Evolutionary conservation across 2,113 vertebrate species (phyloP), one percentile per base, ranked within the genome.

Genomic region (Columbina picui): DNA sequence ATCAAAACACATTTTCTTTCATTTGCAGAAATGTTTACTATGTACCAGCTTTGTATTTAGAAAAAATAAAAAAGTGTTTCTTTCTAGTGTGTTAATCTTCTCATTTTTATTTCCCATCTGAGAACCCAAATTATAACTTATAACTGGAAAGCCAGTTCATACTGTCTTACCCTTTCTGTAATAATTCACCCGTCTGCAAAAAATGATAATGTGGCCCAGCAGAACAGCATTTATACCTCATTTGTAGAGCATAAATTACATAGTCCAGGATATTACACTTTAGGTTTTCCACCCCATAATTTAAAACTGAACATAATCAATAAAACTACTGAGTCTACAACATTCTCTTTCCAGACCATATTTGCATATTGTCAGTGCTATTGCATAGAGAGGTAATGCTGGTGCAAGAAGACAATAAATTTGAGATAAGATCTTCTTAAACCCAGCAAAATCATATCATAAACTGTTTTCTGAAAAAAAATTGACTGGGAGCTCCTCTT

Each of bases 301-400:
- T 92, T 90, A 80, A 95, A 95, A 81, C 26, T 78, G 79, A 90
- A 80, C 59, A 39, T 88, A 90, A 94, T 95, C 93, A 90, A 95
- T 96, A 73, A 84, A 93, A 78, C 56, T 92, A 81, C 23, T 59
- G 82, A 36, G 52, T 70, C 47, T 85, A 29, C 7, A 26, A 7
- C 1, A 5, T 25, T 67, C 34, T 43, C 50, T 68, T 90, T 93
- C 59, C 78, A 75, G 60, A 55, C 10, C 23, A 45, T 39, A 29
- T 80, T 86, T 84, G 68, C 67, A 59, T 49, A 32, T 76, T 69
- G 34, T 36, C 1, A 0, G 16, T 87, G 52, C 71, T 90, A 47
- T 61, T 43, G 25, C 53, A 45, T n/a, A 49, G 22, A 21, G 27
- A 91, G 89, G 57, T 89, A 84, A 73, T 50, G 36, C 41, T 77